Evolutionary conservation across 1,140 invertebrate species (phyloP).

Genomic region (Lepidurus packardi): DNA sequence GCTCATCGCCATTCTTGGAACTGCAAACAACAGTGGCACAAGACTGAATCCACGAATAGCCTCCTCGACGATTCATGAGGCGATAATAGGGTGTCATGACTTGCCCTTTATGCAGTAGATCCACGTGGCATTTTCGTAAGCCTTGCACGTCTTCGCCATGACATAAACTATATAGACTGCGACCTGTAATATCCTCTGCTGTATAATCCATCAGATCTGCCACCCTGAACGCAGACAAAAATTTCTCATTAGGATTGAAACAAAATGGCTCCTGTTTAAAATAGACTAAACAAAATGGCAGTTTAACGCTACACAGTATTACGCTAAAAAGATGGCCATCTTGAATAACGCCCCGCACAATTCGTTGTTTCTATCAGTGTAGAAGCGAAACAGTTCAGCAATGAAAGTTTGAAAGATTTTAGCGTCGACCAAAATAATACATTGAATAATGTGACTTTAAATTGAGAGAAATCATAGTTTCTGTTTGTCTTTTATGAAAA

Average conservation of each 20-base stretch:
- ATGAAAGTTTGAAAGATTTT: too few relatives aligned
- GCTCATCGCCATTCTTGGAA: slow-evolving; percentile 89
- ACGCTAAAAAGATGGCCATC: background rate
- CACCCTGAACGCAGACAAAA: slow-evolving; percentile 57
- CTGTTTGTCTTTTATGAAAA: background rate
- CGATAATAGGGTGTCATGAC: slow-evolving; percentile 92
- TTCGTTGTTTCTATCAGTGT: too few relatives aligned
- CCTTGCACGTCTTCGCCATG: slow-evolving; percentile 91
- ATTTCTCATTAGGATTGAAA: background rate
- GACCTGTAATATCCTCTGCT: slow-evolving; percentile 86
- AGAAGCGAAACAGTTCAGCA: too few relatives aligned
- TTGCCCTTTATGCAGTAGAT: slow-evolving; percentile 92
- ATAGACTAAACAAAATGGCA: too few relatives aligned
- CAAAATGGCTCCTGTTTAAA: background rate
- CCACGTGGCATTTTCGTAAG: slow-evolving; percentile 84
- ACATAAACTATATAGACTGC: slow-evolving; percentile 86
- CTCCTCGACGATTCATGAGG: slow-evolving; percentile 90
- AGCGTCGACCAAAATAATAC: too few relatives aligned
- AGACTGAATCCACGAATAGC: slow-evolving; percentile 92
- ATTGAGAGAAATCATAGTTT: background rate
- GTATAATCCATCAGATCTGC: slow-evolving; percentile 87
- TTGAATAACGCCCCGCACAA: too few relatives aligned
- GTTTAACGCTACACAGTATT: too few relatives aligned
- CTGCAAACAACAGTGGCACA: slow-evolving; percentile 94
- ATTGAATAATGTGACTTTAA: background rate